Evolutionary conservation across 2,888 invertebrate genomes (phyloP).

Genomic region (Taenaris catops): DNA sequence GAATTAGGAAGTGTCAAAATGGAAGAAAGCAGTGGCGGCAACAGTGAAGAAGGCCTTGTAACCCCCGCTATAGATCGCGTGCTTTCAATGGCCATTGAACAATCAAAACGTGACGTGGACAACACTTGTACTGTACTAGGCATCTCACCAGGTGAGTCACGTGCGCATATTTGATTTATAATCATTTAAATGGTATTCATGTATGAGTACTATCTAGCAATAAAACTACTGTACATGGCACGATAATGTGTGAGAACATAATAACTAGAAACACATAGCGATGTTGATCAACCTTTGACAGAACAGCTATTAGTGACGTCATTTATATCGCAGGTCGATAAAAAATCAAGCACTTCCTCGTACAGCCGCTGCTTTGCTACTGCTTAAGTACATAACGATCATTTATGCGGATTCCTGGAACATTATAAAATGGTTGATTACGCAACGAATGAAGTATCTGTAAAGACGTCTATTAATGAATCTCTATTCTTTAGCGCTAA

Average conservation of each 20-base stretch:
- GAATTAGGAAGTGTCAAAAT: conserved; percentile 82
- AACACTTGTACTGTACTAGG: conserved; percentile 91
- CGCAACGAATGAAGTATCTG: conserved; percentile 48
- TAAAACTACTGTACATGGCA: no score
- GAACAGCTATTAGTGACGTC: conserved; percentile 53
- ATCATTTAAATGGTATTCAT: no score
- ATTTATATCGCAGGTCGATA: conserved; percentile 38
- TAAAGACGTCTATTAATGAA: conserved; percentile 39
- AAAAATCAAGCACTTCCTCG: conserved; percentile 51
- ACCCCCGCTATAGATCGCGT: conserved; percentile 91
- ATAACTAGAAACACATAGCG: conserved; percentile 4
- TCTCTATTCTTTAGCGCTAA: conserved; percentile 30
- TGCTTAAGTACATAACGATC: conserved; percentile 45
- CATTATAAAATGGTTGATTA: conserved; percentile 46
- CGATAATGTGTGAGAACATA: conserved; percentile 8
- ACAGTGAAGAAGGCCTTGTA: conserved; percentile 75
- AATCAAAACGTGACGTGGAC: conserved; percentile 91
- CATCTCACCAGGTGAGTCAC: conserved; percentile 91
- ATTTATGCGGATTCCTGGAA: conserved; percentile 62
- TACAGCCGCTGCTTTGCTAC: conserved; percentile 36
- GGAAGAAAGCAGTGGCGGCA: conserved; percentile 83
- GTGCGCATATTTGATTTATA: no score
- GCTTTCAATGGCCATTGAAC: conserved; percentile 91
- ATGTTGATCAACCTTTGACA: conserved; percentile 13
- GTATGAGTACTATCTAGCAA: no score